Evolutionary conservation across 2,888 invertebrate species (phyloP).

Genomic region (Diplazon laetatorius): DNA sequence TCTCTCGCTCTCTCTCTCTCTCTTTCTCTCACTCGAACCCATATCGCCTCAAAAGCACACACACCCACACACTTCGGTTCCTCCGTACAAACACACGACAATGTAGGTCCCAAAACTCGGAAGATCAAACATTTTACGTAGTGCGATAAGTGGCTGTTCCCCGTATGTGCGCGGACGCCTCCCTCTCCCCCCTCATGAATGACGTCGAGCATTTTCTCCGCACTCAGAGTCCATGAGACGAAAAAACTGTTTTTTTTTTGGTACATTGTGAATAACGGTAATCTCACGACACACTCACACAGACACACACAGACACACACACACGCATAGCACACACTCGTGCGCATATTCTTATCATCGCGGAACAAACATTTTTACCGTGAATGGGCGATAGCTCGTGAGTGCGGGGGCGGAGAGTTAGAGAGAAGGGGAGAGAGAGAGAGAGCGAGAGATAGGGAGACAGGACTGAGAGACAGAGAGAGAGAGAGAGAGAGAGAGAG

Average conservation of each 20-base stretch:
- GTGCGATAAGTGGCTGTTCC: conserved; percentile 32
- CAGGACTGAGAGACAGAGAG: background rate
- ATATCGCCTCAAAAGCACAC: conserved; percentile 19
- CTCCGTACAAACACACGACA: conserved; percentile 5
- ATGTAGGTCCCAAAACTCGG: conserved; percentile 45
- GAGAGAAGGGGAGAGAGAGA: conserved; percentile 3
- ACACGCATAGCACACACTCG: conserved; percentile 1
- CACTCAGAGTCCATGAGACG: background rate
- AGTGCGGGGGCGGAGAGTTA: no score
- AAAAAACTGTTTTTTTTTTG: conserved; percentile 15
- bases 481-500: conserved; percentile 8
- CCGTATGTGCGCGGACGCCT: conserved; percentile 8
- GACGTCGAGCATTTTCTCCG: background rate
- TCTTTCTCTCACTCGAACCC: no score
- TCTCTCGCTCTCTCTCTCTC: no score
- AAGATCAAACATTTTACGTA: conserved; percentile 48
- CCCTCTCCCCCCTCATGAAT: no score
- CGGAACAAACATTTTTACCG: conserved; percentile 42
- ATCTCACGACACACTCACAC: no score
- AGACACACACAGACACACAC: no score
- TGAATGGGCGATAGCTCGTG: conserved; percentile 44
- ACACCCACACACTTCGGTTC: no score
- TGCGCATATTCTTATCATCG: conserved; percentile 22
- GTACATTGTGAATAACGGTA: conserved; percentile 26
- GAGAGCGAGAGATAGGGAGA: no score